Evolutionary conservation across 2,888 invertebrate species (phyloP), one percentile per base, ranked within the genome.

Genomic region (Galerucella calmariensis): DNA sequence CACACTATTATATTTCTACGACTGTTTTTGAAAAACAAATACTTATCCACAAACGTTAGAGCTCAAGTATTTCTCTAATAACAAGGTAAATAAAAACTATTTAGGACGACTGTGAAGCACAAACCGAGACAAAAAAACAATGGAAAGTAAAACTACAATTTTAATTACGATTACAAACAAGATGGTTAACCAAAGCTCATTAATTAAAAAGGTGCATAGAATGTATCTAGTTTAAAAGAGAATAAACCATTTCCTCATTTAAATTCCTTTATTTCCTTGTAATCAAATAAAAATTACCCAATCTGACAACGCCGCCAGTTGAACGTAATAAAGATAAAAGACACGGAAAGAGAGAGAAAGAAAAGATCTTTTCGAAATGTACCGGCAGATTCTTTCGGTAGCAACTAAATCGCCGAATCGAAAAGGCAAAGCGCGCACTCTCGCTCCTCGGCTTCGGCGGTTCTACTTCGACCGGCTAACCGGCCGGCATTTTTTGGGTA

Each of bases 311-410:
- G 24, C 35, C 46, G 66, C 12, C 5, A 20, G 24, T 16, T n/a
- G 16, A 48, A n/a, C 48, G 48, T 20, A 59, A 66, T 5, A 56
- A 48, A 72, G 72, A 72, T 48, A 66, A 67, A 71, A 56, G 71
- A 62, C 67, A 63, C 56, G 67, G 67, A 35, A 59, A 48, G 71
- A 74, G 67, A 67, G 74, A 74, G 70, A 71, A 62, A 62, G 51
- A 51, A 66, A 48, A 65, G 63, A 65, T 65, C 63, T 58, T 58
- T 71, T 71, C 65, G 65, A 71, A 71, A 71, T 71, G 58, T 71
- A 71, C 65, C 66, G 72, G 74, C 70, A 67, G 67, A 74, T 74
- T 74, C 67, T 70, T 74, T 74, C 74, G 70, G 74, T 74, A 74
- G 74, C 74, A 74, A 74, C 73, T 69, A 66, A 73, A 73, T 73